A percentile compares a stretch with the other conserved stretches of the same genome.
phyloP scores from a whole-genome alignment of 2,888 invertebrate genomes.

The Aquatica leii region DNA sequence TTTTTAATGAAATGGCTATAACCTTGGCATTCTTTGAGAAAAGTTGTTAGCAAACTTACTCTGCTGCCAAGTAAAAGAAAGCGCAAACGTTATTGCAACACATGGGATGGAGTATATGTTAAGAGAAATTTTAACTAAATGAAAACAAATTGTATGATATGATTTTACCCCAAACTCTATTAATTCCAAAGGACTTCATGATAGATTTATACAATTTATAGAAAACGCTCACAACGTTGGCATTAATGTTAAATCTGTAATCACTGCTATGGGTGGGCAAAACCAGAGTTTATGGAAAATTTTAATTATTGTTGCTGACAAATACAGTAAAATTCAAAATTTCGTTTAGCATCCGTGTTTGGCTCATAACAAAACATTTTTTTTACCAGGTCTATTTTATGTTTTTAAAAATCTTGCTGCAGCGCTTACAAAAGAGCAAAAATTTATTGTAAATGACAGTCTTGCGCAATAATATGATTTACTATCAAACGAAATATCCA shows the following conservation, averaged over 20 bases:
- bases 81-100: too few relatives aligned
- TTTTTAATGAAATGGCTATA: too few relatives aligned
- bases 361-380: background rate
- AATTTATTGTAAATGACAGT: background rate
- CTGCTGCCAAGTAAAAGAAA: too few relatives aligned
- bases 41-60: too few relatives aligned
- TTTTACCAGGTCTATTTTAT: background rate
- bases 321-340: background rate
- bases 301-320: slow-evolving; percentile 1
- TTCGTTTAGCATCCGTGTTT: too few relatives aligned
- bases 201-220: background rate
- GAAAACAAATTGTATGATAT: too few relatives aligned
- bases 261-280: background rate
- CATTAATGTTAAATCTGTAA: background rate
- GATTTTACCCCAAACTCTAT: too few relatives aligned
- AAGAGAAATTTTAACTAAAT: too few relatives aligned
- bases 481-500: background rate
- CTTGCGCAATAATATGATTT: background rate
- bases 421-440: too few relatives aligned
- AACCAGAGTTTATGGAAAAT: slow-evolving; percentile 9
- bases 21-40: too few relatives aligned
- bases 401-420: background rate
- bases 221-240: background rate
- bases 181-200: too few relatives aligned
- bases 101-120: too few relatives aligned